Base-by-base conservation (phyloP, 2,113 vertebrate species). In the Lasiurus cinereus region DNA sequence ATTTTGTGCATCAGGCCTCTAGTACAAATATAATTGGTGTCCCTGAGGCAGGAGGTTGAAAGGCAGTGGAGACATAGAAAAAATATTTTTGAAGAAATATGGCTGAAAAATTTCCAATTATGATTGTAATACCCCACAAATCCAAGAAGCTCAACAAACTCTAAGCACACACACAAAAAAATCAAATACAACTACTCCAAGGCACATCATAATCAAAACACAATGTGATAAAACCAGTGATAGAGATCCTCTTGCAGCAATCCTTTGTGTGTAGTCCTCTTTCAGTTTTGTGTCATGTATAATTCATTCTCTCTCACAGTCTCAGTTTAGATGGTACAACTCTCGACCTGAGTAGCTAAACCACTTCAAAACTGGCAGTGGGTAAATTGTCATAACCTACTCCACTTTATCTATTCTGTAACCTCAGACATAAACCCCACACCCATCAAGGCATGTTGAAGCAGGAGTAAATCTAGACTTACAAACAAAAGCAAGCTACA, bases 401-500 rank as follows among this genome's bases (percentile, higher is more conserved):
- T 89, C 39, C 27, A 15, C 89, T 64, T 31, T 50, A 67, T 92
- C 22, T 86, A 8, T 50, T 77, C 52, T 73, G 10, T 52, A 64
- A 70, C 3, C 31, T 11, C 54, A 10, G 15, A 39, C 43, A 24
- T 85, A 29, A 69, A 66, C 18, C 66, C 27, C 43, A 79, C 43
- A 14, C 15, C 52, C 2, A 48, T 69, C 33, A 48, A 80, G 66
- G 16, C n/a, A 70, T 5, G 10, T 19, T 15, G 27, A 95, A 67
- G 73, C 46, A 94, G 59, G 69, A 56, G 27, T 11, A 62, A 13
- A 16, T 52, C 19, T 82, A n/a, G 24, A 39, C 10, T 69, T 62
- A 29, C 21, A 94, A 78, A 93, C 70, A 93, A 33, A 96, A 84
- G 52, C 43, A 64, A 89, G 67, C 27, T 46, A 50, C 2, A 78